Percentiles rank a stretch among this genome's conserved stretches.
Conservation (phyloP, 2,888 invertebrate genomes). For the Lithophane socia region DNA sequence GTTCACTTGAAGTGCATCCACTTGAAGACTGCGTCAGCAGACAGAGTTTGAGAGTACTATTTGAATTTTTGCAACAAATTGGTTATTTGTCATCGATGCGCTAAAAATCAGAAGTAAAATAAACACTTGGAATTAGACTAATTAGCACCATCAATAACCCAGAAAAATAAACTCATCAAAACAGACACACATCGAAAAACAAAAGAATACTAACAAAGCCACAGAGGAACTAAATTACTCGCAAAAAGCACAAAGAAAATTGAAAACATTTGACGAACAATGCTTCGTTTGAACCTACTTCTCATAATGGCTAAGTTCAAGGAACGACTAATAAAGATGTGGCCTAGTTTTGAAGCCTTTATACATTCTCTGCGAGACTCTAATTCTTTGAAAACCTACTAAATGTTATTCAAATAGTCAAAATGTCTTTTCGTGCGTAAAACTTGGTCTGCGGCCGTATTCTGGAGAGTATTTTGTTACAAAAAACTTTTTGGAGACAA, state of each 20-base stretch:
- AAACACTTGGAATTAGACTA: not conserved
- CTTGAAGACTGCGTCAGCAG: not conserved
- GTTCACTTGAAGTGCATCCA: too few species aligned
- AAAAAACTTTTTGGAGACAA: not conserved
- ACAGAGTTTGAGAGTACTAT: not conserved
- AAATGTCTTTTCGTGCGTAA: conserved; percentile 68
- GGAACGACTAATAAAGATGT: conserved; percentile 67
- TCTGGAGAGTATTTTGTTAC: conserved; percentile 55
- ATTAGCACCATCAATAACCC: conserved; percentile 5
- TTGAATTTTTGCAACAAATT: not conserved
- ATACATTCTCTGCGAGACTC: conserved; percentile 41
- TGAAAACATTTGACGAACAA: conserved; percentile 38
- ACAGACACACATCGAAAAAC: conserved; percentile 16
- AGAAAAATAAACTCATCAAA: conserved; percentile 7
- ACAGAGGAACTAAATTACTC: conserved; percentile 2
- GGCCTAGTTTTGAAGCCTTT: conserved; percentile 49
- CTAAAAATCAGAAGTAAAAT: not conserved
- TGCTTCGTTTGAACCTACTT: conserved; percentile 35
- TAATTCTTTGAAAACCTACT: conserved; percentile 68
- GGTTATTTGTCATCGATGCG: not conserved
- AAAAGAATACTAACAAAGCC: conserved; percentile 21
- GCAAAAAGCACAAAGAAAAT: conserved; percentile 41
- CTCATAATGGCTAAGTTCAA: conserved; percentile 64
- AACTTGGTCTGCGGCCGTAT: conserved; percentile 65
- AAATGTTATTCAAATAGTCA: conserved; percentile 75